A percentile compares a stretch with the other conserved stretches of the same genome.
phyloP scores from a whole-genome alignment of 1,140 invertebrate species.

The Camponotus pennsylvanicus region DNA sequence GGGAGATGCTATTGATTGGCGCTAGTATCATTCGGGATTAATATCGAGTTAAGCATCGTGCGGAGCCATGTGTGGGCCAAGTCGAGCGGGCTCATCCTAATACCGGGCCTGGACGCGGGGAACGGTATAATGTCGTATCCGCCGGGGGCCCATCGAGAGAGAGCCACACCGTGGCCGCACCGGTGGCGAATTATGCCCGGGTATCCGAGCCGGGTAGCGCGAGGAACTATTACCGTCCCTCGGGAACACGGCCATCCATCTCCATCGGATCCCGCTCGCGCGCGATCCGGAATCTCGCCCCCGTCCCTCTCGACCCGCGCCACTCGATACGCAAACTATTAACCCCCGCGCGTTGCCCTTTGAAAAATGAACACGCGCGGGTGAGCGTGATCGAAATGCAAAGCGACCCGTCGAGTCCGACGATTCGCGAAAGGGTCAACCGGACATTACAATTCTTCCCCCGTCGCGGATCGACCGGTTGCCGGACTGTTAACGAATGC shows the following conservation, averaged over 20 bases:
- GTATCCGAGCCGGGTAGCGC: constrained; percentile 40
- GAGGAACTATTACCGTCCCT: constrained; percentile 82
- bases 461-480: constrained; percentile 22
- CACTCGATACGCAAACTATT: constrained; percentile 80
- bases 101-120: constrained; percentile 79
- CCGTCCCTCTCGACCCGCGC: constrained; percentile 70
- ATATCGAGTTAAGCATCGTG: constrained; percentile 72
- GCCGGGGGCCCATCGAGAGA: constrained; percentile 70
- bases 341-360: constrained; percentile 68
- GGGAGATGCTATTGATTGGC: background rate
- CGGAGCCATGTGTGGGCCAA: constrained; percentile 83
- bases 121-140: constrained; percentile 75
- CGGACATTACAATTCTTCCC: constrained; percentile 35
- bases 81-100: constrained; percentile 84
- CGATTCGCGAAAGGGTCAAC: background rate
- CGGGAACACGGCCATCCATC: constrained; percentile 83
- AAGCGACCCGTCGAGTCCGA: constrained; percentile 26
- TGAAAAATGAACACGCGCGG: constrained; percentile 67
- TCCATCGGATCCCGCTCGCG: constrained; percentile 85
- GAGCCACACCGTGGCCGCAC: too few relatives aligned
- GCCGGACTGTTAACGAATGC: constrained; percentile 46
- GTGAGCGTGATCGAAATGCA: constrained; percentile 63
- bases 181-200: constrained; percentile 39
- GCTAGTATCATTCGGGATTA: constrained; percentile 49
- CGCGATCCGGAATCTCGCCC: constrained; percentile 75